These are phyloP conservation scores for Cephonodes hylas DNA, from an alignment of 2,888 invertebrate genomes.

Conservation along the genomic window DNA sequence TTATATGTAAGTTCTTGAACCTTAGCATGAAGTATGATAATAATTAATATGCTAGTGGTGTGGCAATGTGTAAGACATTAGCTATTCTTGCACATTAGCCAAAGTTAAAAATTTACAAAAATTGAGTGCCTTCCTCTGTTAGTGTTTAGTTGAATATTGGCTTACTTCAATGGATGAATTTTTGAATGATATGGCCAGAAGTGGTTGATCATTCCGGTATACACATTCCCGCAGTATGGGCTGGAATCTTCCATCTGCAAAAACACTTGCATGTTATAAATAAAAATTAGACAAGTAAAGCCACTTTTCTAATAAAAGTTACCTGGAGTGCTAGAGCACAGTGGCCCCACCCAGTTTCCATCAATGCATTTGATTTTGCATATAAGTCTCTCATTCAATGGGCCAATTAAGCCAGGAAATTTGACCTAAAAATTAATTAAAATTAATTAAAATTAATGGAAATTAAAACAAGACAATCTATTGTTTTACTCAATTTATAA, in stretches of 20 bases:
- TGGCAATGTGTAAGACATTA: slow-evolving; percentile 13
- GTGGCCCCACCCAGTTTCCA: slow-evolving; percentile 92
- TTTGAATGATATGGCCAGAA: slow-evolving; percentile 86
- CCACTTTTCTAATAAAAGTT: slow-evolving; percentile 23
- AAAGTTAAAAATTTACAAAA: neutral
- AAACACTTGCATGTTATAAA: neutral
- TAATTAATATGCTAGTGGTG: neutral
- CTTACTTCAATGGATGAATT: slow-evolving; percentile 87
- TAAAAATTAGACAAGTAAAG: neutral
- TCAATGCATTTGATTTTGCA: slow-evolving; percentile 93
- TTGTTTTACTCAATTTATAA: neutral
- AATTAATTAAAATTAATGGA: neutral
- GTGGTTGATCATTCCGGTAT: slow-evolving; percentile 85
- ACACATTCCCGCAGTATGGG: slow-evolving; percentile 88
- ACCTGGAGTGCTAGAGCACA: slow-evolving; percentile 89
- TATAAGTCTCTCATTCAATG: slow-evolving; percentile 85
- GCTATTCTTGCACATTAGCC: neutral
- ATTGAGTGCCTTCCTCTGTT: neutral
- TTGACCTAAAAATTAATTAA: slow-evolving; percentile 75
- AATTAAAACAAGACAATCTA: neutral
- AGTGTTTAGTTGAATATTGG: slow-evolving; percentile 29
- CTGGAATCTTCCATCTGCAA: slow-evolving; percentile 88
- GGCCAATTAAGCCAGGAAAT: slow-evolving; percentile 89
- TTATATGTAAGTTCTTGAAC: too few relatives aligned
- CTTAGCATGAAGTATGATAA: too few relatives aligned